Conservation (phyloP, 2,797 vertebrate species). For the Poeciliopsis gracilis region DNA sequence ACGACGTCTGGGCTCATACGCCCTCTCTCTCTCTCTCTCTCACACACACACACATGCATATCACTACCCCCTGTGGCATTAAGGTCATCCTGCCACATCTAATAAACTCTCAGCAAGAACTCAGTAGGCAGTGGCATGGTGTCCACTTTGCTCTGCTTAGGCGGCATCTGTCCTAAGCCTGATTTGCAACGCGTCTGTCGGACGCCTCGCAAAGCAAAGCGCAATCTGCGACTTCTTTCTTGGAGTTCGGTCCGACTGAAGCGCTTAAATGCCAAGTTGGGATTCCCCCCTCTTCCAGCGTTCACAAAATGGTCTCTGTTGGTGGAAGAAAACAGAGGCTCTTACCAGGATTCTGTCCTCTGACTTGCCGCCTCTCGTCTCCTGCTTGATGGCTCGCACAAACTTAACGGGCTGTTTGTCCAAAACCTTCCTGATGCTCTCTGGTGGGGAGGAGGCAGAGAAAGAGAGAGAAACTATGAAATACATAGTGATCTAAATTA, state of each 20-base stretch:
- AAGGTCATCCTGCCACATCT: constrained; percentile 76
- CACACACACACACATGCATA: constrained; percentile 22
- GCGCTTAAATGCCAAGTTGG: neutral
- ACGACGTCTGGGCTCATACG: constrained; percentile 15
- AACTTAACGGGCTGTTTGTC: constrained; percentile 87
- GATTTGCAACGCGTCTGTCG: constrained; percentile 59
- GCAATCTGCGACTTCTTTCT: constrained; percentile 60
- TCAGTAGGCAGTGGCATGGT: constrained; percentile 64
- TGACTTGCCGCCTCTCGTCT: constrained; percentile 86
- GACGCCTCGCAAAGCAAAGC: constrained; percentile 36
- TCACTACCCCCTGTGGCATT: constrained; percentile 62
- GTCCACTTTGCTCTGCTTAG: constrained; percentile 69
- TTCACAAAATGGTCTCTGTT: neutral
- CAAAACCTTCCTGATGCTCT: constrained; percentile 88
- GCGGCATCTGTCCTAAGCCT: constrained; percentile 67
- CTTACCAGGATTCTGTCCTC: constrained; percentile 92
- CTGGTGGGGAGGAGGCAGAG: constrained; percentile 59
- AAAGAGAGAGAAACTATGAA: too few relatives aligned
- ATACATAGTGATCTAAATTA: too few relatives aligned
- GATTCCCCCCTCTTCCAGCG: neutral
- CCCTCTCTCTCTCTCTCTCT: neutral
- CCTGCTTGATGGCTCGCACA: constrained; percentile 87
- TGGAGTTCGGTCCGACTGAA: constrained; percentile 38
- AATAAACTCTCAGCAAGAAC: constrained; percentile 68
- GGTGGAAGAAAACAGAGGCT: constrained; percentile 8